Evolutionary conservation across 2,113 vertebrate genomes (phyloP).

Genomic region (Trogon melanurus): DNA sequence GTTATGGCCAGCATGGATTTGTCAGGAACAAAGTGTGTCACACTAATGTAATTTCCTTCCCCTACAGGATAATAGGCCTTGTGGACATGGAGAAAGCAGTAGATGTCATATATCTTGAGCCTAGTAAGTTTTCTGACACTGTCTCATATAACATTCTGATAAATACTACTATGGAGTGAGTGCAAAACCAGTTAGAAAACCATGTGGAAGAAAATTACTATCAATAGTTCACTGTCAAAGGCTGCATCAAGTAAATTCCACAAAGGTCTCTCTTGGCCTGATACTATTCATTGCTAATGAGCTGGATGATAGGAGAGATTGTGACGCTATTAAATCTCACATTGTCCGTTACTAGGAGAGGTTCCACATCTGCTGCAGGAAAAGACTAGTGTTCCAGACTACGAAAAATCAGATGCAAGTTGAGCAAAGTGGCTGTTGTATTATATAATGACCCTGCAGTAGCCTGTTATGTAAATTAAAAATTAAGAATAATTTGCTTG

Average conservation of each 20-base stretch:
- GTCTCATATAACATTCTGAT: neutral
- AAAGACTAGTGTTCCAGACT: neutral
- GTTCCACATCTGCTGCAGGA: neutral
- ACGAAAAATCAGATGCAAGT: neutral
- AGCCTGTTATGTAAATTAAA: neutral
- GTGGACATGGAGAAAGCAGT: neutral
- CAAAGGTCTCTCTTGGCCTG: neutral
- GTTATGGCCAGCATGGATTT: neutral
- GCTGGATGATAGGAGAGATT: neutral
- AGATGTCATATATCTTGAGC: neutral
- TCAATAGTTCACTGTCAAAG: neutral
- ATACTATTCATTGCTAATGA: neutral
- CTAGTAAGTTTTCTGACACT: neutral
- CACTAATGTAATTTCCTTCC: conserved; percentile 24
- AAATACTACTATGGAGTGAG: neutral
- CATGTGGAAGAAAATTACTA: neutral
- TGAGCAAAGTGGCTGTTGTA: neutral
- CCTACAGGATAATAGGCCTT: neutral
- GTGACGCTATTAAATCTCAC: neutral
- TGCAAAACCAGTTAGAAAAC: neutral
- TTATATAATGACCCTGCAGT: neutral
- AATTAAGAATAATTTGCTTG: neutral
- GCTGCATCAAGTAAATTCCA: neutral
- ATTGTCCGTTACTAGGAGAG: neutral
- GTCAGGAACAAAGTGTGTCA: conserved; percentile 22